A percentile compares a stretch with the other conserved stretches of the same genome.
Evolutionary conservation across 2,888 invertebrate genomes (phyloP).

Genomic region (Trisateles emortualis): DNA sequence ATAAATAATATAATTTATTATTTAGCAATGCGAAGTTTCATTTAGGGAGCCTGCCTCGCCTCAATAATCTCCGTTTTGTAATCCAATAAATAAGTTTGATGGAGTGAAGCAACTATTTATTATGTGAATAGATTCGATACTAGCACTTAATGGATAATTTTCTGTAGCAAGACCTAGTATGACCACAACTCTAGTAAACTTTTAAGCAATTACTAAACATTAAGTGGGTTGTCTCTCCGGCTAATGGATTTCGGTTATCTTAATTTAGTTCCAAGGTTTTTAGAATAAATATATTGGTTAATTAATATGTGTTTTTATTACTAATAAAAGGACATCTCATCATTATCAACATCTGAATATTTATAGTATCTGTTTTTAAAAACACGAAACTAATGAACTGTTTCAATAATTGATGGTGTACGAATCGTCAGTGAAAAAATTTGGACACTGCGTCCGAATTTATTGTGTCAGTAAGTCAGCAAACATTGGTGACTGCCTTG

Average conservation of each 20-base stretch:
- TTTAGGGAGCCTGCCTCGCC: slow-evolving; percentile 31
- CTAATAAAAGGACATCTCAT: neutral
- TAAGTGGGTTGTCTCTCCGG: slow-evolving; percentile 6
- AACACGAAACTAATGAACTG: too few relatives aligned
- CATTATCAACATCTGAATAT: too few relatives aligned
- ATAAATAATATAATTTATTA: slow-evolving; percentile 59
- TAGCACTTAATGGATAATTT: slow-evolving; percentile 16
- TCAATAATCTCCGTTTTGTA: slow-evolving; percentile 50
- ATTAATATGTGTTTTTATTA: neutral
- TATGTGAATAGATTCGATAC: slow-evolving; percentile 30
- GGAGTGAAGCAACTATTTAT: slow-evolving; percentile 54
- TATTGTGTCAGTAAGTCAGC: too few relatives aligned
- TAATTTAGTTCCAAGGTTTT: neutral
- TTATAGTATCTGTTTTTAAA: too few relatives aligned
- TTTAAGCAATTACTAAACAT: slow-evolving; percentile 11
- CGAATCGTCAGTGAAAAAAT: too few relatives aligned
- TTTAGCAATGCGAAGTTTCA: slow-evolving; percentile 48
- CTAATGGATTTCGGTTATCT: slow-evolving; percentile 4
- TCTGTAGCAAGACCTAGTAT: slow-evolving; percentile 8
- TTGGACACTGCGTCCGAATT: too few relatives aligned
- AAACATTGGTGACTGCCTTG: too few relatives aligned
- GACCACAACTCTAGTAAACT: slow-evolving; percentile 2
- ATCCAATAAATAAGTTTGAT: slow-evolving; percentile 57
- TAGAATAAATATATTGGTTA: neutral
- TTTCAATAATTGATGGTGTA: too few relatives aligned